These are phyloP conservation scores for Gymnoscelis rufifasciata DNA, from an alignment of 2,888 invertebrate genomes.

Conservation along the genomic window DNA sequence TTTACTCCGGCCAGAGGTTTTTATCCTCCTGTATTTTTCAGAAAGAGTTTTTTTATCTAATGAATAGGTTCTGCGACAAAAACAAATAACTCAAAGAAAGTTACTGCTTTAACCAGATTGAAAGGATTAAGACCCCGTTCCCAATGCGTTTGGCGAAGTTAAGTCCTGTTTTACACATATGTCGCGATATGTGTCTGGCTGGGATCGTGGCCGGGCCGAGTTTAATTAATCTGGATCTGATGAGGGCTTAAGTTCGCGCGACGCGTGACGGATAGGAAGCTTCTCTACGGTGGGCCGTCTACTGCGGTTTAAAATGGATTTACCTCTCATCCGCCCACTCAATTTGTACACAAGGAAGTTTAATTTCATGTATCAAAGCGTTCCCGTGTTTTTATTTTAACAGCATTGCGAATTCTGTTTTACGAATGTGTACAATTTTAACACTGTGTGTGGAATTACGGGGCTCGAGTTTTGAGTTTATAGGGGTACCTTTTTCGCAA, in stretches of 20 bases:
- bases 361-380: constrained; percentile 41
- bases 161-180: constrained; percentile 38
- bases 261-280: constrained; percentile 73
- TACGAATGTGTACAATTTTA: constrained; percentile 7
- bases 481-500: neutral
- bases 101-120: no score
- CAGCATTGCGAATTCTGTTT: constrained; percentile 22
- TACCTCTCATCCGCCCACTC: constrained; percentile 62
- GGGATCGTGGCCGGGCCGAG: constrained; percentile 59
- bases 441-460: constrained; percentile 2
- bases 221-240: constrained; percentile 78
- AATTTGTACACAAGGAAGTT: constrained; percentile 62
- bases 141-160: constrained; percentile 15
- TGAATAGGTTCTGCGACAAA: no score
- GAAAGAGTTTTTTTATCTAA: no score
- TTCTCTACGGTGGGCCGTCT: constrained; percentile 51
- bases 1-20: no score
- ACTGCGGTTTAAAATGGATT: constrained; percentile 70
- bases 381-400: constrained; percentile 16
- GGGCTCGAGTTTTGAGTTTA: neutral
- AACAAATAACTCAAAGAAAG: no score
- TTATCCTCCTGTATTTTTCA: no score
- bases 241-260: constrained; percentile 72
- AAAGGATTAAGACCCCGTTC: no score
- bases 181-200: constrained; percentile 52